Percentiles rank a stretch among this genome's conserved stretches.
Evolutionary conservation across 2,113 vertebrate genomes (phyloP).

Genomic region (Oncorhynchus tshawytscha): DNA sequence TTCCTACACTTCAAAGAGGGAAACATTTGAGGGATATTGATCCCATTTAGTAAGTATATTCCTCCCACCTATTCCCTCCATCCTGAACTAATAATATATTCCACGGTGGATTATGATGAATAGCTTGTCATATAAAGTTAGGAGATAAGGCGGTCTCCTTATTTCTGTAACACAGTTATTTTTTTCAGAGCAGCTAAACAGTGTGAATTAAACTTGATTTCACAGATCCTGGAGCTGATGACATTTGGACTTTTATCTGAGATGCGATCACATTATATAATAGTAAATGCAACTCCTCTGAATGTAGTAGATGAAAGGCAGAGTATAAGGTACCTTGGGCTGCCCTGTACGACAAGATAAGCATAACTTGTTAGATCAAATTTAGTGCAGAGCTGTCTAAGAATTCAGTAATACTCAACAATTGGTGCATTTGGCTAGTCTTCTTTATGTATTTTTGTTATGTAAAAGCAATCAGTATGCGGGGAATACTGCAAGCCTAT

Average conservation of each 20-base stretch:
- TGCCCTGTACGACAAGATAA: too few species aligned
- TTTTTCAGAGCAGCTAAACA: background rate
- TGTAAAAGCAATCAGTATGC: too few species aligned
- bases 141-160: background rate
- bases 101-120: background rate
- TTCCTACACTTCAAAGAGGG: background rate
- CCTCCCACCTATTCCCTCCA: background rate
- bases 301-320: background rate
- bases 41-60: background rate
- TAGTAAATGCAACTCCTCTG: background rate
- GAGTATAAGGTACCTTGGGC: too few species aligned
- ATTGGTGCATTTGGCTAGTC: too few species aligned
- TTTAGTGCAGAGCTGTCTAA: too few species aligned
- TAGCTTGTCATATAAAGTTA: background rate
- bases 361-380: too few species aligned
- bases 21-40: background rate
- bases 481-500: too few species aligned
- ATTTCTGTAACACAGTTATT: background rate
- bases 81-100: background rate
- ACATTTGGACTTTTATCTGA: background rate
- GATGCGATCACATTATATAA: conserved; percentile 4
- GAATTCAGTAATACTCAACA: too few species aligned
- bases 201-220: background rate
- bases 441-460: too few species aligned
- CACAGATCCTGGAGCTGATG: background rate